Conservation (phyloP, 2,888 invertebrate genomes). For the Cantharis rufa region DNA sequence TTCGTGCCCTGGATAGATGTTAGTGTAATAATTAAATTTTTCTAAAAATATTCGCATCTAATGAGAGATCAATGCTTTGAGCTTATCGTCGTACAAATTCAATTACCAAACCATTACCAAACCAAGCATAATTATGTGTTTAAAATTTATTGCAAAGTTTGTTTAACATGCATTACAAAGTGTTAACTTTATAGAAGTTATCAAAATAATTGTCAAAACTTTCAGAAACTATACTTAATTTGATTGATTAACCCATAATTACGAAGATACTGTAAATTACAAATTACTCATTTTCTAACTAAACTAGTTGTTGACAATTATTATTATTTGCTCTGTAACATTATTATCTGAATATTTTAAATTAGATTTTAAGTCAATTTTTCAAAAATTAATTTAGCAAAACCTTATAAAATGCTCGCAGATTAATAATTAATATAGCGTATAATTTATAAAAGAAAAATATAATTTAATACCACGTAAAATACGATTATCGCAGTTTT, state of each 20-base stretch:
- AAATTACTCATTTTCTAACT: not conserved
- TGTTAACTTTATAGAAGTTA: not conserved
- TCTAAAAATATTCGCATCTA: not conserved
- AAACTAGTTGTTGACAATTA: not conserved
- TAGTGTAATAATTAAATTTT: not conserved
- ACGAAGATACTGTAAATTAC: not conserved
- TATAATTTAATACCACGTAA: not conserved
- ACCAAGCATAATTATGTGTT: not conserved
- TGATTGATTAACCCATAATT: not conserved
- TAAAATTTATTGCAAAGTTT: not conserved
- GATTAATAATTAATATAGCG: not conserved
- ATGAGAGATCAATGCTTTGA: not conserved
- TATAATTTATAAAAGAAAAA: not conserved
- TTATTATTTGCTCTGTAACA: not conserved
- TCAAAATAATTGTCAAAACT: not conserved
- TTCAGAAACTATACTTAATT: not conserved
- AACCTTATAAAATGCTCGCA: not conserved
- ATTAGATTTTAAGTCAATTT: not conserved
- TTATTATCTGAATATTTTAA: not conserved
- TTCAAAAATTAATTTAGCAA: not conserved
- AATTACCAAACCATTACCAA: not conserved
- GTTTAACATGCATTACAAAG: not conserved
- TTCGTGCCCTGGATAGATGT: not conserved
- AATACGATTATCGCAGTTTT: constrained; percentile 9
- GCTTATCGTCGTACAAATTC: not conserved